phyloP scores from a whole-genome alignment of 2,113 vertebrate species.

The Chionis minor region DNA sequence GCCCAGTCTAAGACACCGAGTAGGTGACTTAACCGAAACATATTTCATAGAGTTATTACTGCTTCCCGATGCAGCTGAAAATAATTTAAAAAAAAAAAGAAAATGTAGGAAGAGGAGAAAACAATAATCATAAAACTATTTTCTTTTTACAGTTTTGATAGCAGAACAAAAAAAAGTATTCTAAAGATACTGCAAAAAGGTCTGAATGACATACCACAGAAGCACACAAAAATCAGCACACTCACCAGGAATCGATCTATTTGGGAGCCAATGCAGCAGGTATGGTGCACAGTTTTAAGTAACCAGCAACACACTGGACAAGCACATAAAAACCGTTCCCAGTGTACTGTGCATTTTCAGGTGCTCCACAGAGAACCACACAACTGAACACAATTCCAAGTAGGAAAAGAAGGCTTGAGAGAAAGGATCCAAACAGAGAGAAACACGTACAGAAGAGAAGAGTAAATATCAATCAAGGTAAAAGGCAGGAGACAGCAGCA shows the following conservation, averaged over 20 bases:
- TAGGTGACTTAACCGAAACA: slow-evolving; percentile 78
- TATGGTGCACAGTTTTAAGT: not conserved
- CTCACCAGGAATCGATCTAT: not conserved
- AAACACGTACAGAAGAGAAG: not conserved
- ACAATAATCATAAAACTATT: not conserved
- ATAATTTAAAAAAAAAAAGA: not conserved
- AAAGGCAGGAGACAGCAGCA: not conserved
- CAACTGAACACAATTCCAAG: not conserved
- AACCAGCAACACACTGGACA: not conserved
- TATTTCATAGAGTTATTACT: slow-evolving; percentile 48
- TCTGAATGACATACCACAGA: not conserved
- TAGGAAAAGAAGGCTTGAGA: not conserved
- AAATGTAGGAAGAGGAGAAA: not conserved
- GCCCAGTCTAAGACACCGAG: slow-evolving; percentile 87
- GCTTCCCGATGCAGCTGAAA: slow-evolving; percentile 78
- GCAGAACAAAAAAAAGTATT: not conserved
- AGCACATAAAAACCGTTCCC: not conserved
- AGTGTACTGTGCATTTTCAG: not conserved
- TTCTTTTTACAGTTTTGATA: not conserved
- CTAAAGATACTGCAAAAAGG: not conserved
- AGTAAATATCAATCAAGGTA: not conserved
- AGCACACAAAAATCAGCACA: not conserved
- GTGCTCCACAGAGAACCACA: not conserved
- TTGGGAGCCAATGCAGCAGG: not conserved
- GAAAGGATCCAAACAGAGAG: not conserved